These are phyloP conservation scores for Cryptocephalus primarius DNA, from an alignment of 2,888 invertebrate species.

Conservation along the genomic window DNA sequence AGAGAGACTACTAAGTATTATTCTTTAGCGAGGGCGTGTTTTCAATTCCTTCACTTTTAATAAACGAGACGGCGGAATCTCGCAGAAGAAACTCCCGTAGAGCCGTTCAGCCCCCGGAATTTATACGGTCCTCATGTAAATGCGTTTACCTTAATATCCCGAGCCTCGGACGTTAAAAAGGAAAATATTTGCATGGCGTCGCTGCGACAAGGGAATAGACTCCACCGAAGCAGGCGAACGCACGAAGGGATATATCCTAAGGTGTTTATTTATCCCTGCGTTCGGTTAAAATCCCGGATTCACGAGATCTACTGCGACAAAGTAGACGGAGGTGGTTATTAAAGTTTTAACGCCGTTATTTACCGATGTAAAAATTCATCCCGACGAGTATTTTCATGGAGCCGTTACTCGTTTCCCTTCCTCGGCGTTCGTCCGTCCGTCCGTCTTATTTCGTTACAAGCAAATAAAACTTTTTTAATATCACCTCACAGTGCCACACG, in stretches of 20 bases:
- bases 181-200: constrained; percentile 23
- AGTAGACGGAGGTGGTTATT: neutral
- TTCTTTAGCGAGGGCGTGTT: too few species aligned
- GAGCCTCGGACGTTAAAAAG: constrained; percentile 20
- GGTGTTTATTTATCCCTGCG: neutral
- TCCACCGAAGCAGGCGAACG: neutral
- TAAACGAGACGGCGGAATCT: too few species aligned
- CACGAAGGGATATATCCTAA: neutral
- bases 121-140: constrained; percentile 31
- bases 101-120: constrained; percentile 9
- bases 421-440: neutral
- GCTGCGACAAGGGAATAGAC: constrained; percentile 14
- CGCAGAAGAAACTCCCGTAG: too few species aligned
- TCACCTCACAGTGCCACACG: neutral
- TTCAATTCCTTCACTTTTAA: too few species aligned
- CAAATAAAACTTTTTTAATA: neutral
- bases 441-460: neutral
- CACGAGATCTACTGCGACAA: neutral
- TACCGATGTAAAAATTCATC: neutral
- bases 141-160: constrained; percentile 23
- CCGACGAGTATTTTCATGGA: neutral
- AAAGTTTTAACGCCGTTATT: neutral
- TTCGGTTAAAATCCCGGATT: neutral
- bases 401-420: too few species aligned
- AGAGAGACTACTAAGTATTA: too few species aligned